Evolutionary conservation across 1,140 invertebrate species (phyloP), one percentile per base, ranked within the genome.

Genomic region (Schlechtendalia chinensis): DNA sequence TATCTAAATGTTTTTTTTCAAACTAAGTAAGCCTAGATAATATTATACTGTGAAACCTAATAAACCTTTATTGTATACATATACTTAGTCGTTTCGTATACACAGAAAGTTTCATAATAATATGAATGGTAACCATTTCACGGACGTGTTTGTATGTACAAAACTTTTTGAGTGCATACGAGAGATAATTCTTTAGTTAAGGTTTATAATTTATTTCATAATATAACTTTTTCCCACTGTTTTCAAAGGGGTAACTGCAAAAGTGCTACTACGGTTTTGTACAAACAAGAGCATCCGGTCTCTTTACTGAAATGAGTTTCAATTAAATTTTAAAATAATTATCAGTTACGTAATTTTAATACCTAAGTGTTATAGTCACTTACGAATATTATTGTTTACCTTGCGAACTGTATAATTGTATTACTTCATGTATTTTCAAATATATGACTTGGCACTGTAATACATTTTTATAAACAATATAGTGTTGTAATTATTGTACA

Each of bases 111-210:
- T 77, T 39, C 59, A 45, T 61, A 58, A 50, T 74, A 74, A 29
- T 14, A 58, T 74, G 29, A 77, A 14, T 45, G 54, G 27, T 74
- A 53, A 54, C 19, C 24, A 56, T 59, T 77, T 77, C 74, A 47
- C n/a, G 32, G 32, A 45, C 22, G 32, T 59, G n/a, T 61, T 50
- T 77, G 74, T 58, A 45, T 17, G 14, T 45, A 47, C 12, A 45
- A 27, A 77, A 77, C 56, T 77, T 77, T 77, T 59, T 22, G 56
- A 58, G 29, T 77, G 32, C 54, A 74, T 56, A 77, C 74, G 29
- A 77, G 32, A 77, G 74, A 77, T 77, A 77, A 77, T 77, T 77
- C 74, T 77, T 77, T 75, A 75, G 29, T 45, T n/a, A 16, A 69
- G 12, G 67, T 58, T 24, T 58, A 74, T 56, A 56, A 74, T 32